phyloP scores from a whole-genome alignment of 2,113 vertebrate species.

The Callipepla squamata region DNA sequence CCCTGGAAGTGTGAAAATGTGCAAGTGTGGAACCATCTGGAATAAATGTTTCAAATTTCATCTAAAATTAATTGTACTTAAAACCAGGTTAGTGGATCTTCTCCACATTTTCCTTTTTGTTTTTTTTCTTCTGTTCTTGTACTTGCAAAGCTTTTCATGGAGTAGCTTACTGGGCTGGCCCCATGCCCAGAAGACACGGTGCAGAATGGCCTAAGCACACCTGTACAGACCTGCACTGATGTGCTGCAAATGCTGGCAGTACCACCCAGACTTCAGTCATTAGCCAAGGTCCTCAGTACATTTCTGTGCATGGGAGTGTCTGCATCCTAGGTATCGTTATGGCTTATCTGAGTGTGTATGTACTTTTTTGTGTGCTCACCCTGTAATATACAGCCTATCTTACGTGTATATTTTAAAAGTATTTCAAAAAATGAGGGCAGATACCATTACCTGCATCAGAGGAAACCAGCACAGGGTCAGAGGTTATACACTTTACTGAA shows the following conservation, averaged over 20 bases:
- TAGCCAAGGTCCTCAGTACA: conserved; percentile 35
- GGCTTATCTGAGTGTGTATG: neutral
- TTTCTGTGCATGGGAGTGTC: conserved; percentile 54
- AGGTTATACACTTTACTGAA: neutral
- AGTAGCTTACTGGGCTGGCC: neutral
- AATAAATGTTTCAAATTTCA: neutral
- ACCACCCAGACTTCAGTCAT: conserved; percentile 21
- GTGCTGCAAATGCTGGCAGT: neutral
- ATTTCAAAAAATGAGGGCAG: neutral
- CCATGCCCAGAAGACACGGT: rapidly evolving
- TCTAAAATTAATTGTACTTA: conserved; percentile 13
- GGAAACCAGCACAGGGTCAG: neutral
- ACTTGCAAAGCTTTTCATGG: neutral
- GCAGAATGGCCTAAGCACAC: neutral
- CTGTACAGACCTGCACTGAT: conserved; percentile 1
- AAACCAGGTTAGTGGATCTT: neutral
- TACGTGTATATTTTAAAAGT: neutral
- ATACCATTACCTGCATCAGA: neutral
- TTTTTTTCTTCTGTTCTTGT: neutral
- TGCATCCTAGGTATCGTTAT: neutral
- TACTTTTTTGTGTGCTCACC: conserved; percentile 34
- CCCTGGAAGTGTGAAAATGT: neutral
- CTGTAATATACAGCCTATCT: conserved; percentile 6
- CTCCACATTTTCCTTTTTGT: neutral
- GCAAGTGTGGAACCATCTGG: rapidly evolving